A percentile compares a stretch with the other conserved stretches of the same genome.
Conservation (phyloP, 2,888 invertebrate genomes). For the Melanchra persicariae region DNA sequence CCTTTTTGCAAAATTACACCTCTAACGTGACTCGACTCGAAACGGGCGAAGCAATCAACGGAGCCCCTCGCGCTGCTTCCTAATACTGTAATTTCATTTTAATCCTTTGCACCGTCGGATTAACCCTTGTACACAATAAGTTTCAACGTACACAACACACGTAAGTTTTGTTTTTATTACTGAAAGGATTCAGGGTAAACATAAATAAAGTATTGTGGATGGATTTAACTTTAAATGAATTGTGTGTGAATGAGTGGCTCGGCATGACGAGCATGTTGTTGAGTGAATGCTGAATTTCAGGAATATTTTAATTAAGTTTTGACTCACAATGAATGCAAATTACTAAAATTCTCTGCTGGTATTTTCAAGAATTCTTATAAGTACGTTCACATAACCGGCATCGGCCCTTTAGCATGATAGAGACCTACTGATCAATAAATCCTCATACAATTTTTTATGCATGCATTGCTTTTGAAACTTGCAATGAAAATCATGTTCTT, state of each 20-base stretch:
- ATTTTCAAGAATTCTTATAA: constrained; percentile 5
- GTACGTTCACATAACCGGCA: not conserved
- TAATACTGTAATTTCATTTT: constrained; percentile 74
- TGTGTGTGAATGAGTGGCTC: constrained; percentile 67
- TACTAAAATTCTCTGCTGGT: constrained; percentile 4
- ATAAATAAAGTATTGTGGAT: constrained; percentile 66
- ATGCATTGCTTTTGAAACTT: not conserved
- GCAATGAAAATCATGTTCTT: not conserved
- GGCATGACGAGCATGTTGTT: constrained; percentile 47
- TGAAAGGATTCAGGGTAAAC: constrained; percentile 59
- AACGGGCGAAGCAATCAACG: constrained; percentile 66
- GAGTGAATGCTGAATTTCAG: constrained; percentile 32
- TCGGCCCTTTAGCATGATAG: not conserved
- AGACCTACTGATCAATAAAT: not conserved
- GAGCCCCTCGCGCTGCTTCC: constrained; percentile 61
- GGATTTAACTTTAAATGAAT: constrained; percentile 67
- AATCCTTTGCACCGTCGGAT: constrained; percentile 71
- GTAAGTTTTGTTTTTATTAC: constrained; percentile 59
- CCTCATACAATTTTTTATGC: not conserved
- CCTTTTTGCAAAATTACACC: constrained; percentile 85
- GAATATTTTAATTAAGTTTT: constrained; percentile 46
- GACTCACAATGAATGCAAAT: constrained; percentile 18
- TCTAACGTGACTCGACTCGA: constrained; percentile 81
- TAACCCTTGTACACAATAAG: constrained; percentile 65
- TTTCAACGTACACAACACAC: constrained; percentile 58